Percentiles rank a stretch among this genome's conserved stretches.
phyloP scores from a whole-genome alignment of 1,140 invertebrate genomes.

The Bombus pyrosoma region DNA sequence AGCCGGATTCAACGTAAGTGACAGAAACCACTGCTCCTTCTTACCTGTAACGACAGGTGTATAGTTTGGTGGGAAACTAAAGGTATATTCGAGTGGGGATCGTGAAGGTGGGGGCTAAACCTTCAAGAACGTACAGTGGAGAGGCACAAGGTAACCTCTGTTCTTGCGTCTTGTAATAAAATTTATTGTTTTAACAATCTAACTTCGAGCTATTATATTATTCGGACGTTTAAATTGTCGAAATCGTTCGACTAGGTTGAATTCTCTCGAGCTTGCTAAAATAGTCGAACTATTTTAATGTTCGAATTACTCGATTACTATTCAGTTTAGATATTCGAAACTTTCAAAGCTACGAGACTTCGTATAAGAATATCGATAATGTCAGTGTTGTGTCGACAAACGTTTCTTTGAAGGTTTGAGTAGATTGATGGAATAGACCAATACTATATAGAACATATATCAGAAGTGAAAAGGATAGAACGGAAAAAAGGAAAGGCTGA shows the following conservation, averaged over 20 bases:
- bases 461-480: too few relatives aligned
- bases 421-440: background rate
- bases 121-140: conserved; percentile 38
- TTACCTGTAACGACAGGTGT: conserved; percentile 59
- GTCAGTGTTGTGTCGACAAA: background rate
- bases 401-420: background rate
- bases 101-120: conserved; percentile 51
- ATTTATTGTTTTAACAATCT: conserved; percentile 21
- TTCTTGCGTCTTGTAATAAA: conserved; percentile 9
- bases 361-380: background rate
- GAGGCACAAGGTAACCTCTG: conserved; percentile 47
- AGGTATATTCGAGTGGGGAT: conserved; percentile 39
- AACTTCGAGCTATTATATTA: too few relatives aligned
- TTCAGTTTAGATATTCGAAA: background rate
- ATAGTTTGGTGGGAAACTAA: conserved; percentile 38
- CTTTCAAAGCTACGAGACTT: background rate
- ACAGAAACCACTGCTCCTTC: conserved; percentile 57
- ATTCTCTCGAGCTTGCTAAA: background rate
- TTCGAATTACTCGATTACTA: background rate
- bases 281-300: background rate
- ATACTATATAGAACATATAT: background rate
- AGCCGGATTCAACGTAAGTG: conserved; percentile 22
- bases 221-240: background rate
- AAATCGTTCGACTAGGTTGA: background rate
- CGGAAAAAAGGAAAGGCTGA: background rate